Conservation (phyloP, 2,797 vertebrate species). For the Okamejei kenojei region DNA sequence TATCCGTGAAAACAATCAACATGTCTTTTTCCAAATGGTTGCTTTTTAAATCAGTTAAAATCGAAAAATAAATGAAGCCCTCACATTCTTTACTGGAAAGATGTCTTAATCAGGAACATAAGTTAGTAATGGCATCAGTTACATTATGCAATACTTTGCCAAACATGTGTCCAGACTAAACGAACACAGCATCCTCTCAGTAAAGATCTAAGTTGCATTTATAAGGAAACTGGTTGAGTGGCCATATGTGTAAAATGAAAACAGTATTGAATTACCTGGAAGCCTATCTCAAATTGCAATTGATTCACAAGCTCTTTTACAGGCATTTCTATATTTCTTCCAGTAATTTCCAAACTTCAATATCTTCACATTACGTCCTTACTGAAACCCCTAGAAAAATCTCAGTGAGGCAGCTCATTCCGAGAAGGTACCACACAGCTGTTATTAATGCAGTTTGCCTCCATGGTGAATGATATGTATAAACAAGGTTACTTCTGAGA, state of each 20-base stretch:
- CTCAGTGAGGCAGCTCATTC: neutral
- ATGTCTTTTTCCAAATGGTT: too few relatives aligned
- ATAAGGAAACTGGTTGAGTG: neutral
- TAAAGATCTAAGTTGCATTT: neutral
- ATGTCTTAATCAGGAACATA: neutral
- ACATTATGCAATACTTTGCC: neutral
- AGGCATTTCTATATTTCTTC: neutral
- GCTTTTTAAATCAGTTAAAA: too few relatives aligned
- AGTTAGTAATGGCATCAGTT: neutral
- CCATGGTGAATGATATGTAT: conserved; percentile 62
- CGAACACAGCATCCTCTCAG: neutral
- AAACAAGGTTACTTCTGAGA: conserved; percentile 53
- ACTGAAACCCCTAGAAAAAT: neutral
- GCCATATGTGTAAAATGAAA: neutral
- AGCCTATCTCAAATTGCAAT: neutral
- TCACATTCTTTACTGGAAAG: neutral
- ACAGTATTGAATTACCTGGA: neutral
- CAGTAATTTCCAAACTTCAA: neutral
- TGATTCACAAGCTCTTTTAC: neutral
- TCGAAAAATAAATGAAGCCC: too few relatives aligned
- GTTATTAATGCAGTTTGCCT: conserved; percentile 49
- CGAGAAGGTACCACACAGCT: neutral
- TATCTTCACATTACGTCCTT: neutral
- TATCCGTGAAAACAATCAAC: too few relatives aligned
- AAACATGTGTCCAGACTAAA: neutral